These are phyloP conservation scores for Phlogophora meticulosa DNA, from an alignment of 2,888 invertebrate species.

Conservation along the genomic window DNA sequence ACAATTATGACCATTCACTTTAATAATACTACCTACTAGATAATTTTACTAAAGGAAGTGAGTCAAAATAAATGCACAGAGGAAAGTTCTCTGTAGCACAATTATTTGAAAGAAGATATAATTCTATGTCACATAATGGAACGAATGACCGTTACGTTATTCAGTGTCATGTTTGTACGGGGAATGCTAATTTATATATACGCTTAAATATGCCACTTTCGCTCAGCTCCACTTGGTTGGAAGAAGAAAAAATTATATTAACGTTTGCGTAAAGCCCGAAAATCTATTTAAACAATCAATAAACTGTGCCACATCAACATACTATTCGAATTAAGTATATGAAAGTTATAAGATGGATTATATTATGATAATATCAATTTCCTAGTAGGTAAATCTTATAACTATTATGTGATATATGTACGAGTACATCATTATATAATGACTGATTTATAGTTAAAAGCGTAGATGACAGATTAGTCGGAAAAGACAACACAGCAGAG, in stretches of 20 bases:
- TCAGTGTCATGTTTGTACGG: constrained; percentile 62
- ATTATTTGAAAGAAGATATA: constrained; percentile 58
- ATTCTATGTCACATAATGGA: constrained; percentile 63
- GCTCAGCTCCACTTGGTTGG: constrained; percentile 35
- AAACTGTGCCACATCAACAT: constrained; percentile 43
- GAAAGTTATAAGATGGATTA: constrained; percentile 51
- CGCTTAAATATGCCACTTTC: constrained; percentile 71
- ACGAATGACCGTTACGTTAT: constrained; percentile 72
- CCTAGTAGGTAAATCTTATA: too few relatives aligned
- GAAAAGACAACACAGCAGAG: too few relatives aligned
- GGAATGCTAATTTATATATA: constrained; percentile 71
- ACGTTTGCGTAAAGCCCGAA: constrained; percentile 39
- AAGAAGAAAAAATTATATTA: constrained; percentile 24
- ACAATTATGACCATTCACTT: neutral
- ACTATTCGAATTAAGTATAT: constrained; percentile 36
- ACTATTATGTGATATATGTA: too few relatives aligned
- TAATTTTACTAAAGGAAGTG: neutral
- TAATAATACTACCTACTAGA: constrained; percentile 9
- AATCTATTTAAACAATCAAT: constrained; percentile 39
- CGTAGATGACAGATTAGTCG: too few relatives aligned
- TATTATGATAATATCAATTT: too few relatives aligned
- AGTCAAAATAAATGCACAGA: constrained; percentile 10
- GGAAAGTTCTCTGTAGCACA: constrained; percentile 42
- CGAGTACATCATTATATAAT: too few relatives aligned
- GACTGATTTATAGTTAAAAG: too few relatives aligned